These are phyloP conservation scores for Tragelaphus imberbis DNA, from an alignment of 2,113 vertebrate genomes.

Conservation along the genomic window DNA sequence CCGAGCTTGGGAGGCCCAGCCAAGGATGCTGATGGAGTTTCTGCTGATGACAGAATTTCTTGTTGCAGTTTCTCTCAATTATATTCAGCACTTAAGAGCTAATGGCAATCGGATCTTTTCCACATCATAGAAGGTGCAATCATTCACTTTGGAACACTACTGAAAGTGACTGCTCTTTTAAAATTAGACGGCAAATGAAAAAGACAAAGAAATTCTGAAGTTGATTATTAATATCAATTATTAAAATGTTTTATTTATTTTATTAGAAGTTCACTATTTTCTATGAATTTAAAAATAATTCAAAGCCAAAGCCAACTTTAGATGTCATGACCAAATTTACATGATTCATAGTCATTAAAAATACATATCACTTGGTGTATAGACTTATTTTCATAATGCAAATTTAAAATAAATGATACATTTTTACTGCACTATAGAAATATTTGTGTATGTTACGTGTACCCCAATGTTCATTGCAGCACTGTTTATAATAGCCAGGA, in stretches of 20 bases:
- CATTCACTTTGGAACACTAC: slow-evolving; percentile 79
- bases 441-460: slow-evolving; percentile 80
- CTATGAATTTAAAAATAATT: slow-evolving; percentile 89
- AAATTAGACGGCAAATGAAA: slow-evolving; percentile 79
- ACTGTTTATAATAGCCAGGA: not conserved
- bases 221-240: slow-evolving; percentile 87
- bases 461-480: not conserved
- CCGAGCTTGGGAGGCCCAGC: not conserved
- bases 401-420: slow-evolving; percentile 87
- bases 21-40: not conserved
- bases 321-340: slow-evolving; percentile 83
- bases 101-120: slow-evolving; percentile 72
- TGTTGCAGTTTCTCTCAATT: slow-evolving; percentile 57
- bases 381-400: slow-evolving; percentile 90
- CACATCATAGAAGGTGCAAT: slow-evolving; percentile 75
- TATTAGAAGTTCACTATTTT: slow-evolving; percentile 92
- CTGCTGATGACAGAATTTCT: slow-evolving; percentile 47
- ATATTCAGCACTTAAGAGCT: slow-evolving; percentile 74
- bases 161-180: slow-evolving; percentile 78
- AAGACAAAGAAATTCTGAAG: slow-evolving; percentile 76
- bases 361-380: slow-evolving; percentile 86
- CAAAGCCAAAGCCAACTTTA: slow-evolving; percentile 93
- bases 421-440: slow-evolving; percentile 92
- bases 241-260: slow-evolving; percentile 92
- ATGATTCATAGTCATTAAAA: slow-evolving; percentile 82